Evolutionary conservation across 2,888 invertebrate genomes (phyloP), one percentile per base, ranked within the genome.

Genomic region (Drosophila prolongata): DNA sequence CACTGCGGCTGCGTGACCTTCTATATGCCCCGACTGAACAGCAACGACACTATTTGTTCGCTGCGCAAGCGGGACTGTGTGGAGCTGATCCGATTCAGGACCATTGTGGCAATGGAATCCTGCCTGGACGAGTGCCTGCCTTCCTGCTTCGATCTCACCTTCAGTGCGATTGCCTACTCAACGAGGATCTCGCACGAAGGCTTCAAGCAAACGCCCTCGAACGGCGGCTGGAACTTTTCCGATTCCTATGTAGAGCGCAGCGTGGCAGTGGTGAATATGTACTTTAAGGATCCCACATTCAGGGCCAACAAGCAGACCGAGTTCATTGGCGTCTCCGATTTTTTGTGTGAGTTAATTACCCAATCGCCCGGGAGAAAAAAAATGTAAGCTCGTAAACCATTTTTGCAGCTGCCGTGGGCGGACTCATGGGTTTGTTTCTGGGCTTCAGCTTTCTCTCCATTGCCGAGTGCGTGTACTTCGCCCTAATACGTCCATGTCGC

Each of bases 361-460:
- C 2, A 16, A n/a, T 24, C 4, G 4, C 24, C 24, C 24, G 4
- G 24, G 24, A 24, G 24, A 24, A 8, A 11, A 11, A 27, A n/a
- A 13, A 19, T 24, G 0, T 1, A 9, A 8, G 19, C n/a, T 35
- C 34, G 0, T 13, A 19, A 6, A 43, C 9, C 11, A 9, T 27
- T 3, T 93, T 94, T 62, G 42, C 92, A 97, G 96, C 96, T 0
- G 96, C 95, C 89, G 95, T 96, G 2, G 96, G 97, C 14, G 97
- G 97, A 6, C 92, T 97, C 1, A 93, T 97, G 38, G 96, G 97
- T 0, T 93, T 97, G 0, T 97, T 96, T 89, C 93, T 97, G 94
- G 97, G 97, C 4, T 97, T 97, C 91, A 97, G 97, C 88, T 95
- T 96, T 86, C 93, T 97, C 88, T 97, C 97, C 75, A 93, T 95